Base-by-base conservation (phyloP, 2,113 vertebrate genomes). In the Cyprinus carpio region DNA sequence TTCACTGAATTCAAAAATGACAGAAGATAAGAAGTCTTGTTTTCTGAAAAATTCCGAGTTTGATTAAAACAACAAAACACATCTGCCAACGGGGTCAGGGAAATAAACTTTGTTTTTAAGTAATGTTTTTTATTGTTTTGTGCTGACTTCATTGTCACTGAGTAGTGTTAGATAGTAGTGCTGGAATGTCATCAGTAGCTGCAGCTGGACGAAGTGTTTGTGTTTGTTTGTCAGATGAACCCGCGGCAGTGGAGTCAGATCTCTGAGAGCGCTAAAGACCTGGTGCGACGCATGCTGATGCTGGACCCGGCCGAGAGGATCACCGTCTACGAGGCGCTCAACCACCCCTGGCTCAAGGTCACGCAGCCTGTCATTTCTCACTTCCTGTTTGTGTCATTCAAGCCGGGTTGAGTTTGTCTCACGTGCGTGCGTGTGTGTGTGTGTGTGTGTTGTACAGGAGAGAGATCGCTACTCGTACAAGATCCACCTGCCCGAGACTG, bases 271-370 rank as follows among this genome's bases (percentile, higher is more conserved):
- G 98, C 98, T 93, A 99, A 99, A 94, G 98, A 99, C 88, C 94
- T 99, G 92, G 98, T 99, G 81, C 96, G 98, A 11, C 97, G 98
- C 86, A 99, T 99, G 98, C 94, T 99, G 84, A 99, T 99, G 98
- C 92, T 99, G 93, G 98, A 99, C 89, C 98, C 98, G 8, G 98
- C 98, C n/a, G 98, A 99, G 93, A 96, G 98, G 86, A 99, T 99
- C 96, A 99, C 98, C 2, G 98, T 99, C 84, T 99, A 99, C 85
- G 98, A 99, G 93, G 97, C 98, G 43, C 95, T 99, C 88, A 99
- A 99, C 92, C 98, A 99, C 92, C 98, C 98, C 89, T 99, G 98
- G 98, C 96, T 99, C 87, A 99, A 99, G 96, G 98, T 96, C 80
- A 74, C 62, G n/a, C 49, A 75, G 13, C 5, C 31, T 16, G 34